Evolutionary conservation across 2,888 invertebrate species (phyloP).

Genomic region (Orchestes rusci): DNA sequence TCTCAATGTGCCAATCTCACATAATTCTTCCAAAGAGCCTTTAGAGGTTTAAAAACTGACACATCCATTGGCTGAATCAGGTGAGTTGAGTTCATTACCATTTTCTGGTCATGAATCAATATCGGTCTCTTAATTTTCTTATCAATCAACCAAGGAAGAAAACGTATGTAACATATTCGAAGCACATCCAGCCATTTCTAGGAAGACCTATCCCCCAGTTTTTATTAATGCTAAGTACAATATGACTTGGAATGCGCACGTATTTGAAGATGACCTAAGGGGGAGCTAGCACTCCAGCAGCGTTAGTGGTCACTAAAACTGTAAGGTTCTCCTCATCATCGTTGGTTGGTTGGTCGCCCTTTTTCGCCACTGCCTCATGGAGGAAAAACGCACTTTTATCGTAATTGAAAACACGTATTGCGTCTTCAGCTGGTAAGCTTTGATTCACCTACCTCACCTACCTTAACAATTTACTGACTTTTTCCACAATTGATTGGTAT

Average conservation of each 20-base stretch:
- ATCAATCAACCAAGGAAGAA: slow-evolving; percentile 21
- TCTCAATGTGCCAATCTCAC: slow-evolving; percentile 7
- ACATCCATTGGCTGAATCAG: slow-evolving; percentile 40
- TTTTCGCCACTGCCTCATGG: slow-evolving; percentile 29
- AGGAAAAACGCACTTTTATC: slow-evolving; percentile 29
- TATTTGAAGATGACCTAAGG: slow-evolving; percentile 35
- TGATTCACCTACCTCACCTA: not conserved
- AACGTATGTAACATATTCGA: slow-evolving; percentile 35
- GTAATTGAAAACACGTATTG: slow-evolving; percentile 29
- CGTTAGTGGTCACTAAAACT: slow-evolving; percentile 32
- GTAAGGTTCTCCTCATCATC: slow-evolving; percentile 30
- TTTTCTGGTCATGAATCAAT: not conserved
- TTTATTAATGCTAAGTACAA: slow-evolving; percentile 18
- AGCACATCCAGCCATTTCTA: slow-evolving; percentile 22
- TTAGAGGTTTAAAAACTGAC: slow-evolving; percentile 36
- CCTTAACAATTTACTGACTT: no score
- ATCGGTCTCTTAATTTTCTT: slow-evolving; percentile 2
- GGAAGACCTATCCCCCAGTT: slow-evolving; percentile 33
- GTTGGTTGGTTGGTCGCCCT: slow-evolving; percentile 24
- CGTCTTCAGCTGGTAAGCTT: not conserved
- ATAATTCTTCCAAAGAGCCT: slow-evolving; percentile 33
- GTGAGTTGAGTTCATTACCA: slow-evolving; percentile 40
- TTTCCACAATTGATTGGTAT: no score
- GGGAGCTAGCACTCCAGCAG: slow-evolving; percentile 30
- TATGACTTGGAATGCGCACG: not conserved